phyloP scores from a whole-genome alignment of 2,113 vertebrate genomes.

The Meles meles region DNA sequence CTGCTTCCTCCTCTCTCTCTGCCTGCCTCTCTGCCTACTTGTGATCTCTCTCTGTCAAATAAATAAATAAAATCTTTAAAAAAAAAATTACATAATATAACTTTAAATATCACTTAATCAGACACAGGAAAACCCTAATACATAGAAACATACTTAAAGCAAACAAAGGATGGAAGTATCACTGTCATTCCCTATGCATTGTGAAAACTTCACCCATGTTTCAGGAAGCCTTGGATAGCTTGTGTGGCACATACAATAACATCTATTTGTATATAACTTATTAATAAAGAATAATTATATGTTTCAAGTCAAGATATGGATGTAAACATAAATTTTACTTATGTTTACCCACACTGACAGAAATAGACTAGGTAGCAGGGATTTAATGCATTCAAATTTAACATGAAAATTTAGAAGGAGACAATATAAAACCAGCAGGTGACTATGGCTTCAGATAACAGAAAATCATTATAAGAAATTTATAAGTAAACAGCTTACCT shows the following conservation, averaged over 20 bases:
- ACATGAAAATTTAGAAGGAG: background rate
- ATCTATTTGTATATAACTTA: background rate
- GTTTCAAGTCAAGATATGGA: background rate
- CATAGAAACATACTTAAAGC: background rate
- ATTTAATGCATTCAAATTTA: background rate
- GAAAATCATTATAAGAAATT: background rate
- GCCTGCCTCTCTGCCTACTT: too few species aligned
- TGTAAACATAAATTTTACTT: background rate
- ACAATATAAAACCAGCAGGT: background rate
- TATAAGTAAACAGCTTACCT: background rate
- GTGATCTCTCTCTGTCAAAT: too few species aligned
- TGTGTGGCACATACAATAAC: background rate
- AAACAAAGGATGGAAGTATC: background rate
- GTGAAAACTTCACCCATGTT: background rate
- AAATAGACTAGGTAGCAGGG: background rate
- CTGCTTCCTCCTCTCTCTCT: too few species aligned
- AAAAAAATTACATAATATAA: background rate
- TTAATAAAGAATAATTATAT: background rate
- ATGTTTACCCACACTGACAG: background rate
- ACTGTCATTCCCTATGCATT: background rate
- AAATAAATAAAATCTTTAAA: too few species aligned
- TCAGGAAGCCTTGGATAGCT: background rate
- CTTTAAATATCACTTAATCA: background rate
- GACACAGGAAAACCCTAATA: background rate
- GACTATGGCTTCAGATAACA: background rate